Conservation (phyloP, 1,140 invertebrate genomes). For the Hylaeus anthracinus region DNA sequence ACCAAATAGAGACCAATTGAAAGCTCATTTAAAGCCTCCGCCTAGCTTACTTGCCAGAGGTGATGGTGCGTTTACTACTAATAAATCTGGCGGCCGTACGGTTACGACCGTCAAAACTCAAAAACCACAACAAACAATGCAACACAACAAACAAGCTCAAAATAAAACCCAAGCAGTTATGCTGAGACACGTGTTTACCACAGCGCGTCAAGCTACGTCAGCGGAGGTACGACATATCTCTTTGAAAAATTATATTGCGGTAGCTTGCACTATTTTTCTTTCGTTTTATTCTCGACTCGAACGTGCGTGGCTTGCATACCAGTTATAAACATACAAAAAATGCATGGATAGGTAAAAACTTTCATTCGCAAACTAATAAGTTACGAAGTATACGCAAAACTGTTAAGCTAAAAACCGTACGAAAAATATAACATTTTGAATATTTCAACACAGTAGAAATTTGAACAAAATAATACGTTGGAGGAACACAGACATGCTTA, state of each 20-base stretch:
- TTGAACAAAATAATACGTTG: too few species aligned
- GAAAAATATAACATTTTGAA: not conserved
- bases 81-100: conserved; percentile 75
- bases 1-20: conserved; percentile 92
- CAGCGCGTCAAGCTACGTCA: conserved; percentile 71
- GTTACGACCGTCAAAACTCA: conserved; percentile 78
- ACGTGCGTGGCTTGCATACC: not conserved
- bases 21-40: conserved; percentile 91
- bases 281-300: not conserved
- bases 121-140: conserved; percentile 73
- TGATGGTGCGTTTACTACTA: conserved; percentile 76
- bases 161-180: conserved; percentile 77
- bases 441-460: not conserved
- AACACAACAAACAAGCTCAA: conserved; percentile 72
- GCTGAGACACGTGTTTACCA: conserved; percentile 76
- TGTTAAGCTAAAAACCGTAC: not conserved
- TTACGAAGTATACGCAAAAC: not conserved
- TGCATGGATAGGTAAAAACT: too few species aligned
- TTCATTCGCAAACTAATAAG: not conserved
- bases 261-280: not conserved
- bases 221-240: conserved; percentile 66
- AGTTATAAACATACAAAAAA: not conserved
- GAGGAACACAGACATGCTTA: conserved; percentile 1
- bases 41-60: conserved; percentile 86
- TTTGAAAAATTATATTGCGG: not conserved